Evolutionary conservation across 2,113 vertebrate species (phyloP), one percentile per base, ranked within the genome.

Genomic region (Sinosuthora webbiana): DNA sequence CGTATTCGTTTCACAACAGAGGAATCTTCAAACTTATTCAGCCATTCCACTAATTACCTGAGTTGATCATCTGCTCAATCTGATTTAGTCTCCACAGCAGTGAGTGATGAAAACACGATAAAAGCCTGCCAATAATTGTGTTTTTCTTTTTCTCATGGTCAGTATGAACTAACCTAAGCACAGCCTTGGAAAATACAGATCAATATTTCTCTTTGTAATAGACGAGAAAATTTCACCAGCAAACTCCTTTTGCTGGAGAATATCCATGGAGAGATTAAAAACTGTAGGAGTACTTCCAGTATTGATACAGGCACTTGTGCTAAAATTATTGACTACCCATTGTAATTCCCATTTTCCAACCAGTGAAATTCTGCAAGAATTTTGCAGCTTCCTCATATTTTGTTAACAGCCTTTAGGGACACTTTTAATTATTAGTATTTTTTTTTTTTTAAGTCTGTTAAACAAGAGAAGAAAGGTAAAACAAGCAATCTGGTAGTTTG

Each of bases 51-150:
- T 96, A 91, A 95, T 91, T 93, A 63, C 52, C 30, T 2, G 7
- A 80, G 67, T 41, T 80, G 90, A 90, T 96, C 91, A 90, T n/a
- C 67, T 85, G 57, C 67, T 91, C 67, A 22, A 52, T 95, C 74
- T 95, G 84, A 94, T 89, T 91, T 49, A 73, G 65, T 76, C 50
- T 73, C 70, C 82, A 59, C 67, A 94, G 49, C 55, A 91, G 39
- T 57, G 50, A 62, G 64, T 31, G 63, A 83, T 60, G 90, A 96
- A 93, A 95, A 74, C 67, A 65, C 22, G 79, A 47, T 57, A 85
- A 89, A 88, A 76, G 55, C 53, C 89, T 90, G 13, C 11, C 85
- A 85, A 69, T 88, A 93, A 79, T 71, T 65, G 73, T 73, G 49
- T 3, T 86, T 85, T 87, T 56, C 28, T 84, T 76, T 91, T 94